Evolutionary conservation across 2,797 vertebrate genomes (phyloP).

Genomic region (Nannoperca australis): DNA sequence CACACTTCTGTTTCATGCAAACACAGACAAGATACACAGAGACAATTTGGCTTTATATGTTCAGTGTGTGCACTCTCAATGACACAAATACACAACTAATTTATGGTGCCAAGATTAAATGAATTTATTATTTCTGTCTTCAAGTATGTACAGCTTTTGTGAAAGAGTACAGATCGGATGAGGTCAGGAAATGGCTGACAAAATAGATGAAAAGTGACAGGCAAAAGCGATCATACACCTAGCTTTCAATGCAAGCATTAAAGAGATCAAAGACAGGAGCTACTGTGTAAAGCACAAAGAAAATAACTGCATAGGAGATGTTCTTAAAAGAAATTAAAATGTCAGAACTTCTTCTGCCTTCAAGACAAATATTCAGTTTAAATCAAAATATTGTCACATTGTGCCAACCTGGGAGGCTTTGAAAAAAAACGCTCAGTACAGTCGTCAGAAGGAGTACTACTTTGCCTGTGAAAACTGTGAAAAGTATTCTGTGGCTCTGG

Average conservation of each 20-base stretch:
- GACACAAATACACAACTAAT: slow-evolving; percentile 30
- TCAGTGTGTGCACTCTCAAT: neutral
- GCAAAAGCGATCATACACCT: slow-evolving; percentile 80
- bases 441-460: neutral
- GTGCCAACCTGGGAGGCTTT: slow-evolving; percentile 46
- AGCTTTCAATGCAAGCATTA: slow-evolving; percentile 79
- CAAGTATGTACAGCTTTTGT: slow-evolving; percentile 88
- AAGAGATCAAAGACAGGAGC: slow-evolving; percentile 62
- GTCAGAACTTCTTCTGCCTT: slow-evolving; percentile 40
- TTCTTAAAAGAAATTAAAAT: slow-evolving; percentile 36
- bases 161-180: slow-evolving; percentile 80
- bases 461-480: slow-evolving; percentile 3
- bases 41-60: neutral
- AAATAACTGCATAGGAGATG: slow-evolving; percentile 64
- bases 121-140: slow-evolving; percentile 83
- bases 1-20: neutral
- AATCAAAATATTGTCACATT: slow-evolving; percentile 44
- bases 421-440: slow-evolving; percentile 12
- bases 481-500: slow-evolving; percentile 1
- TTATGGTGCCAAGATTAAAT: slow-evolving; percentile 74
- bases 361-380: slow-evolving; percentile 49
- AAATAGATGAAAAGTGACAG: slow-evolving; percentile 78
- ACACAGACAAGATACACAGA: neutral
- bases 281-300: slow-evolving; percentile 59
- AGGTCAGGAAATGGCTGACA: slow-evolving; percentile 77